These are phyloP conservation scores for Thaleichthys pacificus DNA, from an alignment of 2,797 vertebrate genomes.

Conservation along the genomic window DNA sequence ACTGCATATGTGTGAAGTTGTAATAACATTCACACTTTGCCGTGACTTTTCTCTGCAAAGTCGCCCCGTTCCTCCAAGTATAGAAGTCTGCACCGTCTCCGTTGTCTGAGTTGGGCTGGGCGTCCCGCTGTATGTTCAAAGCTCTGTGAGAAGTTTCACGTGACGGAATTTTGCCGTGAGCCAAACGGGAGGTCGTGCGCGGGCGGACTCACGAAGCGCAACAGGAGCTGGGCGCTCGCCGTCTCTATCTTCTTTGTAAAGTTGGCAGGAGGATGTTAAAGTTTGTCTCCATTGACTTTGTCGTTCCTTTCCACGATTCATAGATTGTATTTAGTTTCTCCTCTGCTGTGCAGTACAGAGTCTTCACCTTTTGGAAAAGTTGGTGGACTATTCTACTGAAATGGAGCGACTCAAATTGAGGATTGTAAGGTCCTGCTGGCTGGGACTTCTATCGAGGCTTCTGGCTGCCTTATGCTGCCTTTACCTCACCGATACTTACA, in stretches of 20 bases:
- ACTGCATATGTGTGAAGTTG: not conserved
- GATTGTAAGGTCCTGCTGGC: slow-evolving; percentile 1
- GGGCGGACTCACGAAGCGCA: slow-evolving; percentile 40
- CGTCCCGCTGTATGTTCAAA: slow-evolving; percentile 17
- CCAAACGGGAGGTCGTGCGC: slow-evolving; percentile 3
- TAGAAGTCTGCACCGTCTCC: not conserved
- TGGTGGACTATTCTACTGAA: slow-evolving; percentile 18
- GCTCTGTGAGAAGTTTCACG: slow-evolving; percentile 26
- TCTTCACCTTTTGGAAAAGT: not conserved
- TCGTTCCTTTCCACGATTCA: not conserved
- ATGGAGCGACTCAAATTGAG: slow-evolving; percentile 29
- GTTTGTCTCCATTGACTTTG: not conserved
- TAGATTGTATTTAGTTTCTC: not conserved
- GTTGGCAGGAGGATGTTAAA: slow-evolving; percentile 5
- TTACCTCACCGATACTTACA: slow-evolving; percentile 65
- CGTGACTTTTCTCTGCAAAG: not conserved
- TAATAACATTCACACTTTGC: not conserved
- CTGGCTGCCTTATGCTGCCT: slow-evolving; percentile 35
- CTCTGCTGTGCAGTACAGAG: not conserved
- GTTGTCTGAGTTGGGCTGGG: not conserved
- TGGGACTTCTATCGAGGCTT: slow-evolving; percentile 19
- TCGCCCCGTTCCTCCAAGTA: not conserved
- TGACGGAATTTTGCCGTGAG: slow-evolving; percentile 16
- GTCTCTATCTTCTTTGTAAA: not conserved
- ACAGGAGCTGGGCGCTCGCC: slow-evolving; percentile 36